phyloP scores from a whole-genome alignment of 2,888 invertebrate species.

The Dendrolimus houi region DNA sequence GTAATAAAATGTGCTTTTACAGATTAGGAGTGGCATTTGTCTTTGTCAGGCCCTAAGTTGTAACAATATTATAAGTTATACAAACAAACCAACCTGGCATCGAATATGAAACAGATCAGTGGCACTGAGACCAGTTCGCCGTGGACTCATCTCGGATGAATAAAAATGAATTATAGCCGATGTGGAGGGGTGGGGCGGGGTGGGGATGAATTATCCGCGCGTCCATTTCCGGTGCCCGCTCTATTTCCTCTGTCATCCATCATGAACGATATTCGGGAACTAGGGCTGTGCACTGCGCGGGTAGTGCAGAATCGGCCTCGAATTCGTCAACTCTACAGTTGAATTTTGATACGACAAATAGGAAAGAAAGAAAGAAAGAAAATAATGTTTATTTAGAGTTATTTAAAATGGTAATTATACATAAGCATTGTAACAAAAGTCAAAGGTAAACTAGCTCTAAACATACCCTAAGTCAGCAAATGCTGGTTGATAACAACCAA shows the following conservation, averaged over 20 bases:
- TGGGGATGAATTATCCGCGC: slow-evolving; percentile 20
- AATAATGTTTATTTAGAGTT: too few species aligned
- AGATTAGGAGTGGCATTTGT: too few species aligned
- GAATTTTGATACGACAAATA: too few species aligned
- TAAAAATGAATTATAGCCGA: slow-evolving; percentile 23
- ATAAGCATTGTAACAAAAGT: too few species aligned
- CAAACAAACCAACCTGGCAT: neutral
- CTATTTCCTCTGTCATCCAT: slow-evolving; percentile 34
- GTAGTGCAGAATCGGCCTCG: neutral
- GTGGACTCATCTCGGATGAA: slow-evolving; percentile 8
- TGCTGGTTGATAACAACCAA: too few species aligned
- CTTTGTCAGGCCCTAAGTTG: too few species aligned
- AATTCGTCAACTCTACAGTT: too few species aligned
- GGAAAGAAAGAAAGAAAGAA: too few species aligned
- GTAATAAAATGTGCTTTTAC: too few species aligned
- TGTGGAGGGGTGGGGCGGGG: slow-evolving; percentile 9
- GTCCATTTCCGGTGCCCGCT: slow-evolving; percentile 26
- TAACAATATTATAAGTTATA: neutral
- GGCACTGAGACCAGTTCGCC: neutral
- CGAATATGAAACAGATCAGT: neutral
- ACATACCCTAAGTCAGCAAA: too few species aligned
- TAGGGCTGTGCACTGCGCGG: slow-evolving; percentile 1
- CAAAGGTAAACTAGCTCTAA: too few species aligned
- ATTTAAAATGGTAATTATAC: too few species aligned
- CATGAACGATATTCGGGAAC: slow-evolving; percentile 12